Conservation (phyloP, 1,140 invertebrate species). For the Bombus picipes region DNA sequence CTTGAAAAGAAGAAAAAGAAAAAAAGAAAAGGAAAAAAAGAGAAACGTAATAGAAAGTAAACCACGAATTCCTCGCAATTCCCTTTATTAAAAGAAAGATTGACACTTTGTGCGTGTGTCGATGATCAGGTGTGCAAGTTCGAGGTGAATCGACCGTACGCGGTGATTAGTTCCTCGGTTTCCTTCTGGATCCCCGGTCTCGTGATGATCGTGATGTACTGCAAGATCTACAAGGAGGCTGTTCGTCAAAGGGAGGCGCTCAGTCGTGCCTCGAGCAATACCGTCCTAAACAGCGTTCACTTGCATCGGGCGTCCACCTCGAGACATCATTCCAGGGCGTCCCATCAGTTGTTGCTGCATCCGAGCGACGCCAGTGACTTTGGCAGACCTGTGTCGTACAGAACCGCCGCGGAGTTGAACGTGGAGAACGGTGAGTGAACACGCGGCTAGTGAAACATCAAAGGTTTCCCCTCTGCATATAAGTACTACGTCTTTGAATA, state of each 20-base stretch:
- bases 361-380: slow-evolving; percentile 85
- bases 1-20: too few relatives aligned
- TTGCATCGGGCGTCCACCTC: slow-evolving; percentile 84
- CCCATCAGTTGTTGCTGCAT: slow-evolving; percentile 87
- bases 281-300: slow-evolving; percentile 91
- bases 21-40: too few relatives aligned
- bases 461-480: background rate
- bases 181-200: slow-evolving; percentile 97
- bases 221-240: slow-evolving; percentile 95
- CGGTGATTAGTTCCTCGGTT: slow-evolving; percentile 94
- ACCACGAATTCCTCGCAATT: background rate
- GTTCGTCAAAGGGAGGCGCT: slow-evolving; percentile 93
- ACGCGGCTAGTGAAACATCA: slow-evolving; percentile 34
- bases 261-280: slow-evolving; percentile 90
- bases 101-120: slow-evolving; percentile 12
- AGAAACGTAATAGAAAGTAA: too few relatives aligned
- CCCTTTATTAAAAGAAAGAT: background rate
- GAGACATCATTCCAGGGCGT: slow-evolving; percentile 79
- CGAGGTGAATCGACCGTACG: slow-evolving; percentile 94
- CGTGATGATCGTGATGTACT: slow-evolving; percentile 96
- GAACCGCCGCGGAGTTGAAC: slow-evolving; percentile 76
- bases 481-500: too few relatives aligned
- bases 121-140: slow-evolving; percentile 88
- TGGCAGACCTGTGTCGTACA: slow-evolving; percentile 70
- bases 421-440: slow-evolving; percentile 75